Conservation (phyloP, 2,797 vertebrate species). For the Thripadectes ignobilis region DNA sequence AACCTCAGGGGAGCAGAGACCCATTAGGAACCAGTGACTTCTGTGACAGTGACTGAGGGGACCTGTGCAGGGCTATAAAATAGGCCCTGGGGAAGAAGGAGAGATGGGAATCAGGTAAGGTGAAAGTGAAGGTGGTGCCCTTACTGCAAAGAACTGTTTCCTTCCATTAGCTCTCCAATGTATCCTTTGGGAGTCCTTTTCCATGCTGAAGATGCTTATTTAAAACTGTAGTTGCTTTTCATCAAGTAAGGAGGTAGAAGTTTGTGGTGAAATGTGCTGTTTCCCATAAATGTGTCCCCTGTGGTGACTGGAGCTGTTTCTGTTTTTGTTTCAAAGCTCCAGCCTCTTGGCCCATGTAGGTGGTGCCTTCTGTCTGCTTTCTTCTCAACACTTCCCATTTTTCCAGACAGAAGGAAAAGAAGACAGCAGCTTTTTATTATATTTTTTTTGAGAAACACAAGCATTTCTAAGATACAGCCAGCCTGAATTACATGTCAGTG, state of each 20-base stretch:
- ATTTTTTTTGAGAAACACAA: neutral
- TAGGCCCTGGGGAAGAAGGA: neutral
- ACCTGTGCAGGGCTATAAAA: accelerated
- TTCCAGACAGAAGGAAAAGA: neutral
- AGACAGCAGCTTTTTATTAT: neutral
- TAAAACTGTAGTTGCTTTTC: neutral
- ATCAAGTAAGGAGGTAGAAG: neutral
- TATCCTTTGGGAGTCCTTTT: neutral
- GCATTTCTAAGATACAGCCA: neutral
- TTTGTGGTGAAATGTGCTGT: neutral
- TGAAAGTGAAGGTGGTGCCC: neutral
- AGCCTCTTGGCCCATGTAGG: neutral
- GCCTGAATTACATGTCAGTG: neutral
- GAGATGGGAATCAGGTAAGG: neutral
- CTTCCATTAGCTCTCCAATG: neutral
- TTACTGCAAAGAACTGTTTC: neutral
- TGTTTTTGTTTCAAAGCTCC: neutral
- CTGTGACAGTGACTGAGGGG: neutral
- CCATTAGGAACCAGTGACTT: no score
- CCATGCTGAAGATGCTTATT: neutral
- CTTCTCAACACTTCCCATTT: neutral
- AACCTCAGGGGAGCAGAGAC: neutral
- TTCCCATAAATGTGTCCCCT: neutral
- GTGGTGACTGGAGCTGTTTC: neutral
- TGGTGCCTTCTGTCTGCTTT: neutral